Percentiles rank a stretch among this genome's conserved stretches.
These are phyloP conservation scores for Corythornis madagascariensis DNA, from an alignment of 2,113 vertebrate species.

Conservation along the genomic window DNA sequence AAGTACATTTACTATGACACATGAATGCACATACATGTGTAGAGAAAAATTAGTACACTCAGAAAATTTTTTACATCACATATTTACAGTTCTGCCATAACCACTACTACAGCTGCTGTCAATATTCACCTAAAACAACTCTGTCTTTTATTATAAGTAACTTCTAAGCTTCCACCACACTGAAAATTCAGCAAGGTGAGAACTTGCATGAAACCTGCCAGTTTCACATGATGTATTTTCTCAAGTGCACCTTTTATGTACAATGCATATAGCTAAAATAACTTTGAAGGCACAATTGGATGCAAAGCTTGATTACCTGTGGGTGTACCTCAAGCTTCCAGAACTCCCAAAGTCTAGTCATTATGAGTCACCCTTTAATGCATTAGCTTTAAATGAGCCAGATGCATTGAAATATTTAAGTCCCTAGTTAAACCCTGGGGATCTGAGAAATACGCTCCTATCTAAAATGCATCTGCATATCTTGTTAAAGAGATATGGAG, in stretches of 20 bases:
- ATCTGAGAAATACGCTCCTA: background rate
- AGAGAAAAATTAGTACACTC: background rate
- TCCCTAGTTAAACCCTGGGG: constrained; percentile 7
- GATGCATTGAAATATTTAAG: constrained; percentile 52
- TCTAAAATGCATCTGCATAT: background rate
- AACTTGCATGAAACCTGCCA: background rate
- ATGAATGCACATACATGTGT: background rate
- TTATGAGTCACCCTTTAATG: constrained; percentile 46
- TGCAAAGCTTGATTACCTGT: constrained; percentile 44
- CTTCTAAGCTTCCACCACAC: background rate
- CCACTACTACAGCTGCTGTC: background rate
- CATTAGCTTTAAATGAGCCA: constrained; percentile 34
- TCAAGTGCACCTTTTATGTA: background rate
- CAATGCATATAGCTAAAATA: background rate
- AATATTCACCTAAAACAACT: background rate
- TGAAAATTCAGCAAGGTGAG: background rate
- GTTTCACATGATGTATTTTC: background rate
- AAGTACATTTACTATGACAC: background rate
- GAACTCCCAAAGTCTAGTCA: background rate
- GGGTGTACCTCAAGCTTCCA: constrained; percentile 20
- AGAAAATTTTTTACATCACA: background rate
- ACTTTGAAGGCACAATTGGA: constrained; percentile 36
- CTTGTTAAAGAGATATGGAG: background rate
- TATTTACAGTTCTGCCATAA: background rate
- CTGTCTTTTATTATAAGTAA: background rate